Evolutionary conservation across 2,888 invertebrate genomes (phyloP), one percentile per base, ranked within the genome.

Genomic region (Leucozona laternaria): DNA sequence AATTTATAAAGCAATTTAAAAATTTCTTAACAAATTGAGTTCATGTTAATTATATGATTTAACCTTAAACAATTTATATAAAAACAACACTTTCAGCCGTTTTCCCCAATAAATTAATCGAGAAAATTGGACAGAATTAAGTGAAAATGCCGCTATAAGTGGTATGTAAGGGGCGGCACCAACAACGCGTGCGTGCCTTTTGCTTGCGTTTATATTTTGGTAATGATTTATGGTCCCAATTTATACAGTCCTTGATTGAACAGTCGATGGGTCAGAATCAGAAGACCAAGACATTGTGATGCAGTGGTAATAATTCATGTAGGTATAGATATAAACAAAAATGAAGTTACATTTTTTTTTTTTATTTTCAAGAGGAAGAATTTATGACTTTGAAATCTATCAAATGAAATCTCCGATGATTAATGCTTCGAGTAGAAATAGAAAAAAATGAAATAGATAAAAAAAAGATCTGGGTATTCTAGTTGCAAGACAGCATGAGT

Each of bases 91-190:
- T 79, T 70, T 79, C 31, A 22, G 28, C 15, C 20, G 45, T 53
- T 79, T 84, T 45, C 76, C 58, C 70, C 76, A 60, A 72, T 72
- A 77, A 80, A 77, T 85, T 80, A 76, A 80, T 66, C 64, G 58
- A 66, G 57, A 84, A 77, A 71, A 79, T 71, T 76, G 68, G 40
- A 79, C 76, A 53, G 50, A 71, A 64, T 79, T 71, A 76, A 79
- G 84, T 79, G 75, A 79, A 84, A 71, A 75, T 48, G 71, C 76
- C 71, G 71, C 20, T 31, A 66, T 25, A 28, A 40, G 13, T 20
- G 58, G 48, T 20, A 8, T 66, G 48, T 66, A 66, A 31, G 48
- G 11, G 64, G 64, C 64, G 48, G 64, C 20, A 20, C 31, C 10
- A 66, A 66, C 10, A 66, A 66, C 31, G 64, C 64, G 64, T 66